A percentile compares a stretch with the other conserved stretches of the same genome.
Conservation (phyloP, 2,888 invertebrate species). For the Drosophila nr. fundita region DNA sequence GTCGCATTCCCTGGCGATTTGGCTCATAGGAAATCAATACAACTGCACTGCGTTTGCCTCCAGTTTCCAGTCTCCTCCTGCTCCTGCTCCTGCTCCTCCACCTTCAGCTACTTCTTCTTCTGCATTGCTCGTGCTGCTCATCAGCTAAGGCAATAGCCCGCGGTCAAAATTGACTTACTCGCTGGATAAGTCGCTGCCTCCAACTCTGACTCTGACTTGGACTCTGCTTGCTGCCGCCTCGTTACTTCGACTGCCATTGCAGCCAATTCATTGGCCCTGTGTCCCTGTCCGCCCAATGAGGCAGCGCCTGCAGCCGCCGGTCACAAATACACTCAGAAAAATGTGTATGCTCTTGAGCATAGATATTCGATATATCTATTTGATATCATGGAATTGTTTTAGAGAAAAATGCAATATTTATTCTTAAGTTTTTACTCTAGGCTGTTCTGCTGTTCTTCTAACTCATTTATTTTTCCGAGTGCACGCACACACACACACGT, state of each 20-base stretch:
- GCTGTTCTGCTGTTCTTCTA: neutral
- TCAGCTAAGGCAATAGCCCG: conserved; percentile 80
- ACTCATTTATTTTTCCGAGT: neutral
- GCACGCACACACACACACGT: neutral
- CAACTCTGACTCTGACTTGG: conserved; percentile 21
- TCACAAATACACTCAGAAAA: conserved; percentile 25
- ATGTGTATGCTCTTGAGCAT: neutral
- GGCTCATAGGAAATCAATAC: conserved; percentile 71
- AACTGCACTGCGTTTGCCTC: conserved; percentile 64
- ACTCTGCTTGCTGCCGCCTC: conserved; percentile 50
- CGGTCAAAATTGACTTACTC: conserved; percentile 76
- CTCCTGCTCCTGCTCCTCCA: neutral
- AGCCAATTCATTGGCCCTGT: conserved; percentile 46
- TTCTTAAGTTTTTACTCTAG: neutral
- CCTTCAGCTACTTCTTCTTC: conserved; percentile 4
- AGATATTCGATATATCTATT: neutral
- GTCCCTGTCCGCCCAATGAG: conserved; percentile 46
- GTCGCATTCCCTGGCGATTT: conserved; percentile 58
- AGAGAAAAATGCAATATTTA: accelerated
- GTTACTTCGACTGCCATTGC: conserved; percentile 58
- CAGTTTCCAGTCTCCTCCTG: neutral
- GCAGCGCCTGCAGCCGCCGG: conserved; percentile 52
- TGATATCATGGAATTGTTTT: neutral
- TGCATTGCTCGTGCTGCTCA: conserved; percentile 50
- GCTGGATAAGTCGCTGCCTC: conserved; percentile 36